Percentiles rank a stretch among this genome's conserved stretches.
Evolutionary conservation across 2,797 vertebrate species (phyloP).

Genomic region (Pristis pectinata): DNA sequence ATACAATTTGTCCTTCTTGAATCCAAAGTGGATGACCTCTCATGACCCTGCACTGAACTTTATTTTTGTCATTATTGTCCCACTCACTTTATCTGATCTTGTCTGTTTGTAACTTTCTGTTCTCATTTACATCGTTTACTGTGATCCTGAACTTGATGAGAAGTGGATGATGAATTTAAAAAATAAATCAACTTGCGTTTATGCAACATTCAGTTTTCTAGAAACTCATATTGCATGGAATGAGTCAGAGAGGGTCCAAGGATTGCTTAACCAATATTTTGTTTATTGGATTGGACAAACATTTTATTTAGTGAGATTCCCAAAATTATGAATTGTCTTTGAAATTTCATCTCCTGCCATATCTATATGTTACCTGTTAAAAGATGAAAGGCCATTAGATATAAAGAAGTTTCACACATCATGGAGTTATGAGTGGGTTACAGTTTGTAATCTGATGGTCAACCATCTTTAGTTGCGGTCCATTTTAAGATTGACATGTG

Average conservation of each 20-base stretch:
- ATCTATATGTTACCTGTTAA: too few relatives aligned
- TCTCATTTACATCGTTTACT: background rate
- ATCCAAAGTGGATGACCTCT: background rate
- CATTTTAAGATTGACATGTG: background rate
- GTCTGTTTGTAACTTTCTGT: background rate
- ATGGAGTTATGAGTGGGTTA: background rate
- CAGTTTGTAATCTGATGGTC: background rate
- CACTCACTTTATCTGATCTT: background rate
- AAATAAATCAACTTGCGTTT: background rate
- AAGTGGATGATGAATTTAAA: background rate
- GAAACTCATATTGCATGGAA: background rate
- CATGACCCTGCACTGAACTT: background rate
- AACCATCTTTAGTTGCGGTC: background rate
- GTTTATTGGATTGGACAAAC: background rate
- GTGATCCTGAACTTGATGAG: background rate
- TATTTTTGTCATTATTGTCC: background rate
- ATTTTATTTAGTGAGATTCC: background rate
- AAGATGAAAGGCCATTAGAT: too few relatives aligned
- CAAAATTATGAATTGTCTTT: background rate
- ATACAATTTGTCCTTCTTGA: background rate
- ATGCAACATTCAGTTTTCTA: background rate
- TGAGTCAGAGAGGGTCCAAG: background rate
- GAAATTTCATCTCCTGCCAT: too few relatives aligned
- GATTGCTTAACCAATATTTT: background rate
- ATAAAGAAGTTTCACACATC: too few relatives aligned